These are phyloP conservation scores for Semnornis frantzii DNA, from an alignment of 2,113 vertebrate species.

Conservation along the genomic window DNA sequence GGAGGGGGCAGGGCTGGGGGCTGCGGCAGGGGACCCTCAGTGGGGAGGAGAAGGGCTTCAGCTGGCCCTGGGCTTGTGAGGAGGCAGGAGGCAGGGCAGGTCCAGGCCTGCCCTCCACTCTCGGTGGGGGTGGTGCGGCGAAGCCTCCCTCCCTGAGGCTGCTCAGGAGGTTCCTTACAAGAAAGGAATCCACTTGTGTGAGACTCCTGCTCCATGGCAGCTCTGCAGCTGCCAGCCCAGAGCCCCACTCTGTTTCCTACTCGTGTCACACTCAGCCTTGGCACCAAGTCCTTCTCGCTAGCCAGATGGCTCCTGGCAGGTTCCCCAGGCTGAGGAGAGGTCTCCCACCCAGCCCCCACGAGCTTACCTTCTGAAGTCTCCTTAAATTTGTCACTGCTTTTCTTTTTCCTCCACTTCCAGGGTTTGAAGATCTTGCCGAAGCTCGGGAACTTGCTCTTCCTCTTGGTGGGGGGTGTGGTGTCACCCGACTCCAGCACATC, in stretches of 20 bases:
- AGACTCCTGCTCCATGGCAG: background rate
- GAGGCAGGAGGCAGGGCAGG: background rate
- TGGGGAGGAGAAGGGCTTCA: constrained; percentile 24
- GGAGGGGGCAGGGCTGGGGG: constrained; percentile 1
- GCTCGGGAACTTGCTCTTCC: constrained; percentile 95
- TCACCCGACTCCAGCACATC: constrained; percentile 86
- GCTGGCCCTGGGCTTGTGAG: background rate
- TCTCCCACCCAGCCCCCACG: background rate
- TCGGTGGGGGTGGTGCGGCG: background rate
- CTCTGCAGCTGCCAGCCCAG: background rate
- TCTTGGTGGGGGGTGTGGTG: constrained; percentile 88
- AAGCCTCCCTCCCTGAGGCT: background rate
- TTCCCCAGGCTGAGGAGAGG: background rate
- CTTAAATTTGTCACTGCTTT: constrained; percentile 96
- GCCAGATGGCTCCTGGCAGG: background rate
- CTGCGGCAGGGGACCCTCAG: background rate
- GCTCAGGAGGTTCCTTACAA: background rate
- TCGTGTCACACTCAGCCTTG: background rate
- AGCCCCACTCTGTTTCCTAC: background rate
- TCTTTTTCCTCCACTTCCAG: constrained; percentile 99
- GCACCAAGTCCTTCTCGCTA: background rate
- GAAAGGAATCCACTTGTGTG: constrained; percentile 20
- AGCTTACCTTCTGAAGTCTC: constrained; percentile 94
- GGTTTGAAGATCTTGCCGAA: constrained; percentile 99
- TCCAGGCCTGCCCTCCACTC: background rate